Base-by-base conservation (phyloP, 2,113 vertebrate genomes). In the Rana temporaria region DNA sequence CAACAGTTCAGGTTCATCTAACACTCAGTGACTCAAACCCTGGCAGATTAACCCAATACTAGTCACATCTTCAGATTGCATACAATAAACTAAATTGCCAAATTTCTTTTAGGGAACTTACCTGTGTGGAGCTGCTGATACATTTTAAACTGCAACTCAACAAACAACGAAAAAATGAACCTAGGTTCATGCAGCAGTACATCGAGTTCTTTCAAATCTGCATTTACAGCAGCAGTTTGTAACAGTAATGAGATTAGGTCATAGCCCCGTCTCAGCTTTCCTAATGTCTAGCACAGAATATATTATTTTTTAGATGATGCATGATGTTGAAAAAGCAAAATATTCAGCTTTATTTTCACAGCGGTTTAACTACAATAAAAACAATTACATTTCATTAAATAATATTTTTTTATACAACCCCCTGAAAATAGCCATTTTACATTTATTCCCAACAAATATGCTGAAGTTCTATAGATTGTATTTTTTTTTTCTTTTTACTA, bases 191-290 rank as follows among this genome's bases (percentile, higher is more conserved):
- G 12, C 60, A 56, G 60, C 70, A 26, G 71, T 83, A 68, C 71
- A 75, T 65, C 8, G 17, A 42, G 18, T 59, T 75, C 53, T 83
- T 34, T 55, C 42, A 76, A 57, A 76, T 68, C 72, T 76, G 81
- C 64, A 83, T 75, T 83, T 67, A 57, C 52, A 68, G 71, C 71
- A 75, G 62, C 52, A 65, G 80, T 74, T 66, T 74, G 80, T 74
- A 82, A 65, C 63, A 76, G 72, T 76, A 75, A 83, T 76, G 71
- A 83, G 71, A 76, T 83, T 74, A 82, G 80, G 80, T 82, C 80
- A 34, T 65, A 55, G 48, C 81, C 63, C 53, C 30, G 57, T 83
- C 71, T 83, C 63, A 52, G 22, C 71, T 53, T 68, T 60, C 72
- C 63, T 76, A 75, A 83, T 76, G 72, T 65, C 52, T 83, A 76